phyloP scores from a whole-genome alignment of 64 coral and sea anemone genomes.

The Porites australiensis region DNA sequence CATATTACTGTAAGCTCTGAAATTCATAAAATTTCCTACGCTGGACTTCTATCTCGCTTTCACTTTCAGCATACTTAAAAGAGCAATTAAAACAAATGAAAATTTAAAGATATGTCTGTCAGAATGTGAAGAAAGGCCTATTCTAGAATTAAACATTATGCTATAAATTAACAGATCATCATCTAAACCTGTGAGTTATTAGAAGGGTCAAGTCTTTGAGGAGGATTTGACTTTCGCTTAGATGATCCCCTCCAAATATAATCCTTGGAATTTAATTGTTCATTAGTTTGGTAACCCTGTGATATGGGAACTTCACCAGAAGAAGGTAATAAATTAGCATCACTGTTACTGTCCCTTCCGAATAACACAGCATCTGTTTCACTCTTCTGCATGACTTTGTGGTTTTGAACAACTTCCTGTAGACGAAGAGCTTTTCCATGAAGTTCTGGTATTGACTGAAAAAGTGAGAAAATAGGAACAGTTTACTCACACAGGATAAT shows the following conservation, averaged over 20 bases:
- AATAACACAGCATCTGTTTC: slow-evolving; percentile 69
- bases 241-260: not conserved
- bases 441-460: slow-evolving; percentile 57
- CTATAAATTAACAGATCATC: too few species aligned
- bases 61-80: too few species aligned
- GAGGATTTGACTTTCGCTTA: not conserved
- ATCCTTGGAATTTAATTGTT: not conserved
- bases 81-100: too few species aligned
- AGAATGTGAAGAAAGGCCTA: too few species aligned
- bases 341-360: slow-evolving; percentile 21
- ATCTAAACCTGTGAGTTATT: not conserved
- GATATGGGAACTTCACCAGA: not conserved
- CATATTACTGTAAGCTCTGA: too few species aligned
- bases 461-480: slow-evolving; percentile 17
- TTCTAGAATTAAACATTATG: too few species aligned
- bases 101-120: too few species aligned
- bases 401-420: slow-evolving; percentile 29
- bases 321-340: not conserved
- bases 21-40: too few species aligned
- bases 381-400: slow-evolving; percentile 35
- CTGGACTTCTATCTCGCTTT: too few species aligned
- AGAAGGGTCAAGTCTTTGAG: not conserved
- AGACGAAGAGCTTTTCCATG: slow-evolving; percentile 25
- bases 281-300: not conserved
- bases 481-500: not conserved